Evolutionary conservation across 2,888 invertebrate genomes (phyloP).

Genomic region (Nysson spinosus): DNA sequence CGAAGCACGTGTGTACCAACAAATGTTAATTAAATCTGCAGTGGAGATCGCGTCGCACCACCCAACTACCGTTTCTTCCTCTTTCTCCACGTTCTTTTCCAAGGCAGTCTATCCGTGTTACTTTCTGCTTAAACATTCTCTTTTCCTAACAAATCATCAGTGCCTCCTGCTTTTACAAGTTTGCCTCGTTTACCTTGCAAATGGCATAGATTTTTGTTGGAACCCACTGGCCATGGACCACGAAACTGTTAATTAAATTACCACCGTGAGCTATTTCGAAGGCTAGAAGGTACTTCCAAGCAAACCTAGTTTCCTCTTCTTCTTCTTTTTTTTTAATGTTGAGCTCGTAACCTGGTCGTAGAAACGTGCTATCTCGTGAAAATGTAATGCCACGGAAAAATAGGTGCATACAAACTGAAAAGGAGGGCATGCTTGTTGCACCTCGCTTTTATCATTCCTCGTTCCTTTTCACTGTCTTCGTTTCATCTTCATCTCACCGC

Average conservation of each 20-base stretch:
- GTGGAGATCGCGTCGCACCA: slow-evolving; percentile 18
- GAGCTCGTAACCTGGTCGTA: not conserved
- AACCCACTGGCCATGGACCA: no score
- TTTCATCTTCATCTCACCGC: not conserved
- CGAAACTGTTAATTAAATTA: slow-evolving; percentile 50
- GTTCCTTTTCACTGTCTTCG: not conserved
- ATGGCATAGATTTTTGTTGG: no score
- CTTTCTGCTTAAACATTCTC: not conserved
- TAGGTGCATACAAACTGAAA: slow-evolving; percentile 21
- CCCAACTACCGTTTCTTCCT: not conserved
- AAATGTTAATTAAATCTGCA: slow-evolving; percentile 64
- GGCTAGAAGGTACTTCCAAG: slow-evolving; percentile 1
- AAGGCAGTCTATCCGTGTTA: no score
- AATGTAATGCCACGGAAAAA: slow-evolving; percentile 34
- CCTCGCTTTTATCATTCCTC: slow-evolving; percentile 18
- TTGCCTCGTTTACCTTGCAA: no score
- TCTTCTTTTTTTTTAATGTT: slow-evolving; percentile 4
- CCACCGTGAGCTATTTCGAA: slow-evolving; percentile 31
- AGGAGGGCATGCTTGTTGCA: slow-evolving; percentile 17
- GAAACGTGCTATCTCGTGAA: slow-evolving; percentile 27
- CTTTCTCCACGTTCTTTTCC: not conserved
- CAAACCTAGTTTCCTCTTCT: slow-evolving; percentile 7
- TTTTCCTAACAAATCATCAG: no score
- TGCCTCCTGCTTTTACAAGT: no score
- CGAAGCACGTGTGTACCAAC: slow-evolving; percentile 46